Conservation (phyloP, 2,888 invertebrate genomes). For the Orthonychiurus folsomi region DNA sequence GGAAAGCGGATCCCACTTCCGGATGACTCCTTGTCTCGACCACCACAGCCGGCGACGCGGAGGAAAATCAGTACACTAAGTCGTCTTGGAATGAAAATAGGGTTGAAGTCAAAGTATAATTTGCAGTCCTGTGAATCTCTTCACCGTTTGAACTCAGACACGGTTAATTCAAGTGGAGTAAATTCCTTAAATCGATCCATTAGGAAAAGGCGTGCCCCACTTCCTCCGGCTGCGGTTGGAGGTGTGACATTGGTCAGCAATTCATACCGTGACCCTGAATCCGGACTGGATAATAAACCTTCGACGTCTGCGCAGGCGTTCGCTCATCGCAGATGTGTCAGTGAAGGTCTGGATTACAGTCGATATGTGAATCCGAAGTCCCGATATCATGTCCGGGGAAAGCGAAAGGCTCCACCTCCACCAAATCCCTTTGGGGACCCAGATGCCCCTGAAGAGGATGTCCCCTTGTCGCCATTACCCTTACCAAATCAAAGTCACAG, state of each 20-base stretch:
- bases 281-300: not conserved
- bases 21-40: constrained; percentile 6
- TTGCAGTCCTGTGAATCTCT: constrained; percentile 39
- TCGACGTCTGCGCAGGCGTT: not conserved
- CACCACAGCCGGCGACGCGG: constrained; percentile 2
- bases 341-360: constrained; percentile 15
- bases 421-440: constrained; percentile 39
- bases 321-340: constrained; percentile 14
- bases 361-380: constrained; percentile 16
- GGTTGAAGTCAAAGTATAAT: constrained; percentile 39
- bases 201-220: constrained; percentile 11
- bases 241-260: not conserved
- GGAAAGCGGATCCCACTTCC: constrained; percentile 37
- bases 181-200: not conserved
- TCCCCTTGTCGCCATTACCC: not conserved
- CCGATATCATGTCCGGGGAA: constrained; percentile 30
- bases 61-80: constrained; percentile 28
- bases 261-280: not conserved
- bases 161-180: not conserved
- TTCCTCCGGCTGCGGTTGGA: constrained; percentile 17
- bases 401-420: constrained; percentile 36
- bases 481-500: not conserved
- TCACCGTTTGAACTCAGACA: constrained; percentile 11
- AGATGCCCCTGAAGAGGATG: constrained; percentile 18
- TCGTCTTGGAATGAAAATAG: constrained; percentile 37